Conservation (phyloP, 1,140 invertebrate genomes). For the Macrostomum lignano region DNA sequence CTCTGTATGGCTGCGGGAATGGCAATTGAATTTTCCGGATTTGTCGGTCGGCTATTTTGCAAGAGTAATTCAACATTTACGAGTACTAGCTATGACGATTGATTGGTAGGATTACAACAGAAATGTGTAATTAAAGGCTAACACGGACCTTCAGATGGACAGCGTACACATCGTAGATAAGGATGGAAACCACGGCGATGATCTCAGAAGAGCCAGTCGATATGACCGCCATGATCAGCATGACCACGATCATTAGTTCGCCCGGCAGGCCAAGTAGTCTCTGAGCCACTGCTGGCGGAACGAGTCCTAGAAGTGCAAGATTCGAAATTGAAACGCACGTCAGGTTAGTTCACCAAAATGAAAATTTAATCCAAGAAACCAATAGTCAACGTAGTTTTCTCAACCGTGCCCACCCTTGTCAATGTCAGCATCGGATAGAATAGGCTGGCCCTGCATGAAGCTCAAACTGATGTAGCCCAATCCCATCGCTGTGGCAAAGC, state of each 20-base stretch:
- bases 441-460: constrained; percentile 11
- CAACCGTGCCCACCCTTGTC: constrained; percentile 16
- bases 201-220: constrained; percentile 27
- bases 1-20: constrained; percentile 24
- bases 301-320: constrained; percentile 19
- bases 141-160: too few species aligned
- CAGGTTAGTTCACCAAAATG: too few species aligned
- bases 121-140: too few species aligned
- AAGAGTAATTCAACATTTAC: too few species aligned
- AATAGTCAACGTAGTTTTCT: too few species aligned
- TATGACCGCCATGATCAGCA: constrained; percentile 26
- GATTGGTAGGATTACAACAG: too few species aligned
- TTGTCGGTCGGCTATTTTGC: too few species aligned
- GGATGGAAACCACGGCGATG: constrained; percentile 26
- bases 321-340: too few species aligned
- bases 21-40: too few species aligned
- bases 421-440: constrained; percentile 13
- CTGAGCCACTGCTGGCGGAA: constrained; percentile 19
- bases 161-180: constrained; percentile 28
- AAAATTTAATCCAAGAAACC: too few species aligned
- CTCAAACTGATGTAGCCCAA: constrained; percentile 20
- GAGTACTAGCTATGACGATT: too few species aligned
- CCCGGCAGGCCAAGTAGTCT: constrained; percentile 17
- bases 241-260: constrained; percentile 16
- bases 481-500: constrained; percentile 24